Conservation (phyloP, 2,888 invertebrate species). For the Trissoscelio sp. region DNA sequence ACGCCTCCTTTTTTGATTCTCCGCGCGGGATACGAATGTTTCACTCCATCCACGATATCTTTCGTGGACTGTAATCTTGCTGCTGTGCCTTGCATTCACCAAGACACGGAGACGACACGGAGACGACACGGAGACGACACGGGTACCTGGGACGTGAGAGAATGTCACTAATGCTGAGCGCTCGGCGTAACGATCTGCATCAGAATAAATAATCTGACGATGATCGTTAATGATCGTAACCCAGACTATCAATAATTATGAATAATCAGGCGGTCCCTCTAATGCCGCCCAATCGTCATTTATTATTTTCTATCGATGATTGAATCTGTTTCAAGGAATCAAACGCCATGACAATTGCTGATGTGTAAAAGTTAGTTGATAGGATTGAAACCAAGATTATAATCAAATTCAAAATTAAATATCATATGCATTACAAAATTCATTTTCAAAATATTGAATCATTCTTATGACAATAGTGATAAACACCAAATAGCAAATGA, state of each 20-base stretch:
- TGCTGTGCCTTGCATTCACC: conserved; percentile 36
- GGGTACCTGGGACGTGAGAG: conserved; percentile 81
- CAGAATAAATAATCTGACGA: conserved; percentile 64
- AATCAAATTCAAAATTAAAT: too few relatives aligned
- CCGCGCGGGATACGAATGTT: conserved; percentile 35
- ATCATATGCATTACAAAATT: too few relatives aligned
- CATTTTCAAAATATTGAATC: too few relatives aligned
- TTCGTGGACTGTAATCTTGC: conserved; percentile 53
- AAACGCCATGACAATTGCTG: not conserved
- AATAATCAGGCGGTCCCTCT: conserved; percentile 14
- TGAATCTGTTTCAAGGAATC: not conserved
- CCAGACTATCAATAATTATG: conserved; percentile 12
- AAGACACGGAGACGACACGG: conserved; percentile 77
- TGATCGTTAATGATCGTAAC: conserved; percentile 70
- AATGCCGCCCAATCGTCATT: not conserved
- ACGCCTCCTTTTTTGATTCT: conserved; percentile 45
- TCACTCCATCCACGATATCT: conserved; percentile 48
- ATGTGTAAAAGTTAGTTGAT: not conserved
- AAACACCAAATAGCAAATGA: too few relatives aligned
- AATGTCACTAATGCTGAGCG: conserved; percentile 79
- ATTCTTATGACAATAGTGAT: too few relatives aligned
- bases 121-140: conserved; percentile 71
- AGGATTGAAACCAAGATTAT: too few relatives aligned
- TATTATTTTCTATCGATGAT: conserved; percentile 13
- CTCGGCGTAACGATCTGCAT: conserved; percentile 77